phyloP scores from a whole-genome alignment of 2,888 invertebrate species.

The Cheilosia variabilis region DNA sequence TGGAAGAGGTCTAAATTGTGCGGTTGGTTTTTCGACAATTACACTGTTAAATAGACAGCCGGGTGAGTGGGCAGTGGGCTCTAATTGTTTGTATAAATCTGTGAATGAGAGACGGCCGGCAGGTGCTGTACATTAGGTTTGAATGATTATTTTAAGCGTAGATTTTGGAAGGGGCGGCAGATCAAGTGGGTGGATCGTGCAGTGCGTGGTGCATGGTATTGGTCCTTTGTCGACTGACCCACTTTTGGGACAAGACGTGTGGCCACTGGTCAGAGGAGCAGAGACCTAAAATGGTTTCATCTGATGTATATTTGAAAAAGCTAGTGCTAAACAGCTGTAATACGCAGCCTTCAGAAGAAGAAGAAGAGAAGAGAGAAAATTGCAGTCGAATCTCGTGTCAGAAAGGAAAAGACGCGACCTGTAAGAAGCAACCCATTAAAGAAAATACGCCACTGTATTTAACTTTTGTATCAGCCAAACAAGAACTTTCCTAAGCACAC shows the following conservation, averaged over 20 bases:
- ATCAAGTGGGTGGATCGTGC: not conserved
- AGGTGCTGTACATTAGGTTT: conserved; percentile 31
- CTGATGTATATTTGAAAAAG: too few relatives aligned
- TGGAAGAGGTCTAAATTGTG: conserved; percentile 53
- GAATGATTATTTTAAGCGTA: not conserved
- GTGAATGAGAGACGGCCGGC: conserved; percentile 50
- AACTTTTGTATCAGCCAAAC: too few relatives aligned
- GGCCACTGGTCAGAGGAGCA: too few relatives aligned
- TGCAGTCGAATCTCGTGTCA: too few relatives aligned
- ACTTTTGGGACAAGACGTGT: not conserved
- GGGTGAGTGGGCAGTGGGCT: conserved; percentile 46
- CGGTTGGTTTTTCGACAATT: conserved; percentile 20
- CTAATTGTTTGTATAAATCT: conserved; percentile 50
- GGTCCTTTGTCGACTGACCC: not conserved
- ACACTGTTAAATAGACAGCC: conserved; percentile 16
- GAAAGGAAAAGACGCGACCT: too few relatives aligned
- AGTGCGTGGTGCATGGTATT: not conserved
- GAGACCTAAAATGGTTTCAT: too few relatives aligned
- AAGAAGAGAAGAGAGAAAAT: too few relatives aligned
- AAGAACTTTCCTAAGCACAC: too few relatives aligned
- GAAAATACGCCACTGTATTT: too few relatives aligned
- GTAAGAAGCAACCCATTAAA: too few relatives aligned
- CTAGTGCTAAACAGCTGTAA: too few relatives aligned
- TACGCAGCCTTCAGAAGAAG: too few relatives aligned
- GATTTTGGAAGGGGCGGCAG: not conserved